Evolutionary conservation across 2,113 vertebrate genomes (phyloP).

Genomic region (Sylvia atricapilla): DNA sequence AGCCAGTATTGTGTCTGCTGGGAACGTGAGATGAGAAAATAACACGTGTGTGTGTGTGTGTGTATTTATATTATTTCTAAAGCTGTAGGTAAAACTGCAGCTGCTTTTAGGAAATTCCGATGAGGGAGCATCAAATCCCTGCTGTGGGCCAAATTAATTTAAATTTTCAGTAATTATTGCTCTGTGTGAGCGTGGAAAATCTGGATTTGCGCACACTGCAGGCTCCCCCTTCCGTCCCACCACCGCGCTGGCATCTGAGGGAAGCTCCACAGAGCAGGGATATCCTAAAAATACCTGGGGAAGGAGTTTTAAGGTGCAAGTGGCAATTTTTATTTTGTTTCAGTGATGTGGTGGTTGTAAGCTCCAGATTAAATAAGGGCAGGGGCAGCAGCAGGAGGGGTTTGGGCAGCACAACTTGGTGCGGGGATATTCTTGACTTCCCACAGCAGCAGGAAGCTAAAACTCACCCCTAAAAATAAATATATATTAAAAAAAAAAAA

Average conservation of each 20-base stretch:
- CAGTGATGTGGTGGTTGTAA: accelerated
- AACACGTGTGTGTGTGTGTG: not conserved
- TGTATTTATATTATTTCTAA: not conserved
- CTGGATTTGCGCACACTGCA: not conserved
- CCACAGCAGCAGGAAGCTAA: not conserved
- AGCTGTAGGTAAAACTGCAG: not conserved
- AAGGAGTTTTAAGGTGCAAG: not conserved
- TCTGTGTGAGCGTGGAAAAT: not conserved
- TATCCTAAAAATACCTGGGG: not conserved
- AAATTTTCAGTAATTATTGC: not conserved
- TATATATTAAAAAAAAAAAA: not conserved
- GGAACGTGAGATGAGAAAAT: not conserved
- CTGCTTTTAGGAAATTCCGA: not conserved
- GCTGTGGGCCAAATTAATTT: not conserved
- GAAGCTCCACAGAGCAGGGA: not conserved
- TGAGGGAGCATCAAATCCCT: not conserved
- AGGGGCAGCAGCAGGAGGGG: not conserved
- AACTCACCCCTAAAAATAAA: not conserved
- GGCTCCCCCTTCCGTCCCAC: not conserved
- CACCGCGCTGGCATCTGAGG: not conserved
- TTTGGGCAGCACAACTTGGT: not conserved
- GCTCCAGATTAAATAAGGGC: not conserved
- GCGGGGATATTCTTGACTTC: not conserved
- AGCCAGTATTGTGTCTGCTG: not conserved
- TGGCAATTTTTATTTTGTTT: not conserved